These are phyloP conservation scores for Knipowitschia caucasica DNA, from an alignment of 2,797 vertebrate species.

Conservation along the genomic window DNA sequence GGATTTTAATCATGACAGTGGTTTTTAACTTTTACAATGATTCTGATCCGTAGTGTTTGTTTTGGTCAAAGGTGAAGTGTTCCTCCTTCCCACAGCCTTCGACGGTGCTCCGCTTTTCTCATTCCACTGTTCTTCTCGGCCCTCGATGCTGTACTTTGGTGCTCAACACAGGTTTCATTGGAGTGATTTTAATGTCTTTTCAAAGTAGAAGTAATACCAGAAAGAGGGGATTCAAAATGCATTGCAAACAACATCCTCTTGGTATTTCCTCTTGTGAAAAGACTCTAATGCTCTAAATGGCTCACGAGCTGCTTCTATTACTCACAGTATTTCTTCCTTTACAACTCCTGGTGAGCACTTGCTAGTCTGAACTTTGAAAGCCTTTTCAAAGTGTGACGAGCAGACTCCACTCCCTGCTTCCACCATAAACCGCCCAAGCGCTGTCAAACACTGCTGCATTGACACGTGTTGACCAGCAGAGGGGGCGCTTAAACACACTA, in stretches of 20 bases:
- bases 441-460: conserved; percentile 35
- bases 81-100: conserved; percentile 57
- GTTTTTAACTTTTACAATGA: not conserved
- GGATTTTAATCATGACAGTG: not conserved
- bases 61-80: conserved; percentile 36
- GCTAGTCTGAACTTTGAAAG: conserved; percentile 52
- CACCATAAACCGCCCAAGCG: conserved; percentile 10
- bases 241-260: conserved; percentile 4
- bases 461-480: conserved; percentile 43
- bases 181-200: conserved; percentile 27
- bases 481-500: conserved; percentile 22
- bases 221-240: conserved; percentile 9
- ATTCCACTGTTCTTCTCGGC: conserved; percentile 56
- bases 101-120: conserved; percentile 74
- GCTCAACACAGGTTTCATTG: conserved; percentile 53
- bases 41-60: not conserved
- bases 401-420: conserved; percentile 43
- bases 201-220: conserved; percentile 11
- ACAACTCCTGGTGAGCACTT: conserved; percentile 49
- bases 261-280: conserved; percentile 11
- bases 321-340: conserved; percentile 51
- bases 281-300: conserved; percentile 34
- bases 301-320: conserved; percentile 49
- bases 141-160: conserved; percentile 69
- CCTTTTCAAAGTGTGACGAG: conserved; percentile 42